Base-by-base conservation (phyloP, 1,140 invertebrate genomes). In the Zaprionus capensis region DNA sequence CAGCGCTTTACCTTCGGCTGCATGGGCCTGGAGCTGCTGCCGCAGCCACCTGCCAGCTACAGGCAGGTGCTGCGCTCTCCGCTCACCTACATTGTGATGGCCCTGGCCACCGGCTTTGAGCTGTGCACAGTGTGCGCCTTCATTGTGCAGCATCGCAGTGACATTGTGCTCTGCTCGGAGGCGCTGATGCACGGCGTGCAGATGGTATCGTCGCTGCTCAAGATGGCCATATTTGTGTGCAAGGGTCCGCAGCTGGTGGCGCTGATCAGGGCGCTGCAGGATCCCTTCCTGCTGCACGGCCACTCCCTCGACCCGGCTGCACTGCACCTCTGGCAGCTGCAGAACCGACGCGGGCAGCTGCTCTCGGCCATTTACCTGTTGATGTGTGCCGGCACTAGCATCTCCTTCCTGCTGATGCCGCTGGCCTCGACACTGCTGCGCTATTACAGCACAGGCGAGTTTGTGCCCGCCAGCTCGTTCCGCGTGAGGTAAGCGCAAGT, bases 61-160 rank as follows among this genome's bases (percentile, higher is more conserved):
- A 20, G 24, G 0, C 62, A 41, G 1, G 62, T 73, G n/a, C 53
- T 83, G 2, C 59, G 59, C 17, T 67, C 46, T 1, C 81, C 81
- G 9, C 0, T 81, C 3, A 67, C 65, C 2, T 84, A 67, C 36
- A 20, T 55, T 0, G 57, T 84, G 5, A 84, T 83, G 81, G 51
- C 73, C 12, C 41, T 83, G 17, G 62, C 77, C 57, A 83, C 81
- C 41, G 57, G 72, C 26, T 83, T 83, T 5, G 81, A 83, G 46
- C 65, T 83, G 15, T 83, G 81, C 64, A 80, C 81, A n/a, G 81
- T 84, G 5, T 84, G 81, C 58, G 81, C 77, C 14, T 83, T 84
- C 7, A 83, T 83, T 7, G 72, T 69, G 9, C 28, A 59, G 9
- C 56, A 83, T 36, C 73, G 69, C 17, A 72, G 59, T 36, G 73